Base-by-base conservation (phyloP, 2,113 vertebrate genomes). In the Cavia porcellus region DNA sequence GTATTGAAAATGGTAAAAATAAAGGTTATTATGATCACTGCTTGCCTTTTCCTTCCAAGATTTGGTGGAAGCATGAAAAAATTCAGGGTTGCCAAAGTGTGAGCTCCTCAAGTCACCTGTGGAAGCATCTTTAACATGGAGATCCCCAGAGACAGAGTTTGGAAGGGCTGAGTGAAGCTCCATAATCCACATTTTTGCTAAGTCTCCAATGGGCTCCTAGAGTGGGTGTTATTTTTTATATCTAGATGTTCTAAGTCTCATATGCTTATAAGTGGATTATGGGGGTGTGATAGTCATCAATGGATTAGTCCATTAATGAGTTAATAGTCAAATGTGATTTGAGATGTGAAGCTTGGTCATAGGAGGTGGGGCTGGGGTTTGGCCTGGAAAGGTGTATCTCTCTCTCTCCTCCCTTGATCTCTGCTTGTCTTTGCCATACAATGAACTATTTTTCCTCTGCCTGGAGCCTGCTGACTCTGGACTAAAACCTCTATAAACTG, bases 11-110 rank as follows among this genome's bases (percentile, higher is more conserved):
- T n/a, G 59, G 66, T 85, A 86, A 94, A 92, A 17, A 92, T 7
- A 19, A 82, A 95, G 45, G 72, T 72, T 64, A 70, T 86, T 55
- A 28, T 75, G 45, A 25, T 87, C 47, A 4, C 72, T 30, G 25
- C 8, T 57, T 62, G 62, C 32, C 28, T 86, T 93, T 30, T 92
- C 86, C 64, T 95, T 77, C 47, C 55, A 83, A 77, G 90, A 24
- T 32, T 81, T 52, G 50, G 74, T 68, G 85, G 38, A 17, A 74
- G 45, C 61, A 45, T 47, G 38, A 70, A 38, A 84, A 92, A 42
- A 82, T 13, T 89, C 74, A 66, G 42, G 50, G 32, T 47, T 95
- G 74, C 50, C 72, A 14, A 47, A 55, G 61, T 32, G 17, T 72
- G 42, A 80, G 32, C 42, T 87, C 62, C n/a, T 89, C 66, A 84